Evolutionary conservation across 2,113 vertebrate species (phyloP).

Genomic region (Odocoileus hemionus): DNA sequence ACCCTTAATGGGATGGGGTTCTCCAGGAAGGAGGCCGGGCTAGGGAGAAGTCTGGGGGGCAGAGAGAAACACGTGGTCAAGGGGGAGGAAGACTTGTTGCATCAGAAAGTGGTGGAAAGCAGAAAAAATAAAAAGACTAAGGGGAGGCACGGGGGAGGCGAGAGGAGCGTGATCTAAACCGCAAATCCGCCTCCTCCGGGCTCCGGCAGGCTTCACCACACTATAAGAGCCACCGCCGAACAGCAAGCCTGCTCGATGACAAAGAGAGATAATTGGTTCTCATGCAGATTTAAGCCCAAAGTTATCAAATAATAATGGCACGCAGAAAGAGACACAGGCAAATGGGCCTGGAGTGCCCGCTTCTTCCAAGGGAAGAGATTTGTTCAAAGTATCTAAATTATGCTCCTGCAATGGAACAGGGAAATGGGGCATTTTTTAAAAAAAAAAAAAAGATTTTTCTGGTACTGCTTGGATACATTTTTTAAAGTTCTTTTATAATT

Average conservation of each 20-base stretch:
- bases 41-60: not conserved
- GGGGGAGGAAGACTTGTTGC: conserved; percentile 11
- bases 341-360: conserved; percentile 70
- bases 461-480: conserved; percentile 75
- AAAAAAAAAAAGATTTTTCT: conserved; percentile 48
- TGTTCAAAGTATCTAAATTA: conserved; percentile 85
- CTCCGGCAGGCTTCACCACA: conserved; percentile 56
- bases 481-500: conserved; percentile 71
- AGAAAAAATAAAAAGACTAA: conserved; percentile 6
- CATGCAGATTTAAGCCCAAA: conserved; percentile 75
- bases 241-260: conserved; percentile 70
- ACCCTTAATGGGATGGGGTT: too few relatives aligned
- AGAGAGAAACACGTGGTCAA: not conserved
- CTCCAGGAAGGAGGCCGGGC: not conserved
- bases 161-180: conserved; percentile 34
- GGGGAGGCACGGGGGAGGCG: not conserved
- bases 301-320: conserved; percentile 77
- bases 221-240: conserved; percentile 61
- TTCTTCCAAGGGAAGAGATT: conserved; percentile 71
- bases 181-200: conserved; percentile 43
- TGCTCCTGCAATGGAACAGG: conserved; percentile 75
- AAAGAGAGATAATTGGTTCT: conserved; percentile 76
- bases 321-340: conserved; percentile 71
- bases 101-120: not conserved
- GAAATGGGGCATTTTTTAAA: conserved; percentile 68